Base-by-base conservation (phyloP, 2,113 vertebrate genomes). In the Clarias magur region DNA sequence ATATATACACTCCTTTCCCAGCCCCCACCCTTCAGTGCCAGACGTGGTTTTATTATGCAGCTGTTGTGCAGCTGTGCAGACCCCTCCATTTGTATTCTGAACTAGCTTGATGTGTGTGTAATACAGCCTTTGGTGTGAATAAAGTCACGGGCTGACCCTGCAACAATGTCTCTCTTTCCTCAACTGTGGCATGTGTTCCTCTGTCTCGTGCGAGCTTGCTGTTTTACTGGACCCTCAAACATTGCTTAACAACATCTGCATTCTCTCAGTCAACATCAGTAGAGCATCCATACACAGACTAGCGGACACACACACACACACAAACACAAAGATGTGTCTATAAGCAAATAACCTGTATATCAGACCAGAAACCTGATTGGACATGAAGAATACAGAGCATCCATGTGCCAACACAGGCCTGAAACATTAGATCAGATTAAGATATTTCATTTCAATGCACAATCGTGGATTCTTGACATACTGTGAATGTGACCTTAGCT, bases 31-130 rank as follows among this genome's bases (percentile, higher is more conserved):
- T 38, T 3, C 56, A 75, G 13, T 59, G 68, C 83, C 54, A 85
- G 83, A 85, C 30, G n/a, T 30, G n/a, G 56, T 73, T 85, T 86
- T 86, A 86, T 62, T 48, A 82, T 23, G 65, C 85, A 86, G 78
- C 85, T 82, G 85, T 85, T 85, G 30, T 82, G 53, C 85, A 86
- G 76, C 85, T 70, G 78, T 86, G 48, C 65, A 59, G 53, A 59
- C 78, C 53, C 27, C 34, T 54, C 13, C 23, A 60, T 81, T n/a
- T 42, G 30, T 80, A 72, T 54, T 60, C 27, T 60, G 30, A 57
- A 72, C 53, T n/a, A 68, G 53, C 34, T n/a, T 70, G 76, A 86
- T 80, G 53, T 86, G 78, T 70, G 85, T 80, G 85, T 68, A 65
- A 65, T 11, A 85, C 60, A 85, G 30, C 23, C 42, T 67, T 30